Base-by-base conservation (phyloP, 1,140 invertebrate species). In the Trichonephila clavata region DNA sequence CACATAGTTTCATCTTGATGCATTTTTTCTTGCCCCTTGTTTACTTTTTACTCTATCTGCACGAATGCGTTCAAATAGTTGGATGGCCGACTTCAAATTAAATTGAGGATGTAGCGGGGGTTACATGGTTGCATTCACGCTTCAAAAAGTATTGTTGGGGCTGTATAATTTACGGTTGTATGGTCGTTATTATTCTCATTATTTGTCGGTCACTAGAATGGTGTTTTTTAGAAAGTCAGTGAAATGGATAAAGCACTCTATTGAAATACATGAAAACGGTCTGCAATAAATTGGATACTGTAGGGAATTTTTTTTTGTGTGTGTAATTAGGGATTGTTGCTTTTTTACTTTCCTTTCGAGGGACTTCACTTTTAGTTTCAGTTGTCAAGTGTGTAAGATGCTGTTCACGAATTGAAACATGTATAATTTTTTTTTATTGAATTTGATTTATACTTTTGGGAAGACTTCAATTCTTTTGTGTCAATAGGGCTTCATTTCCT, bases 21-120 rank as follows among this genome's bases (percentile, higher is more conserved):
- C 32, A 77, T 77, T 77, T 39, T 32, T 77, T 77, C 27, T 77
- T 77, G 1, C 18, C 21, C 32, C 24, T 77, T 77, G 27, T 77
- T 77, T 77, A 77, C 68, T 77, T 77, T 77, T 77, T 77, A 77
- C 32, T 77, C 68, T 77, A 77, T 77, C 68, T 77, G 68, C 68
- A 77, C 68, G 68, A 77, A 77, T 77, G 68, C 27, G 68, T 77
- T 77, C 68, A 77, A 77, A 77, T 77, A 27, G 68, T 27, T 39
- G 68, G 68, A 39, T 77, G 68, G 68, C 68, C 68, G 68, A 32
- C 24, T 77, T 32, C 68, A 77, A 77, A 77, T 77, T 77, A 77
- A 77, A 77, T 18, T 77, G 68, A 77, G 68, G 68, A 77, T 77
- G 68, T 77, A 39, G 68, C 68, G 68, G 68, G 68, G 68, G 14